Evolutionary conservation across 2,113 vertebrate genomes (phyloP), one percentile per base, ranked within the genome.

Genomic region (Tauraco erythrolophus): DNA sequence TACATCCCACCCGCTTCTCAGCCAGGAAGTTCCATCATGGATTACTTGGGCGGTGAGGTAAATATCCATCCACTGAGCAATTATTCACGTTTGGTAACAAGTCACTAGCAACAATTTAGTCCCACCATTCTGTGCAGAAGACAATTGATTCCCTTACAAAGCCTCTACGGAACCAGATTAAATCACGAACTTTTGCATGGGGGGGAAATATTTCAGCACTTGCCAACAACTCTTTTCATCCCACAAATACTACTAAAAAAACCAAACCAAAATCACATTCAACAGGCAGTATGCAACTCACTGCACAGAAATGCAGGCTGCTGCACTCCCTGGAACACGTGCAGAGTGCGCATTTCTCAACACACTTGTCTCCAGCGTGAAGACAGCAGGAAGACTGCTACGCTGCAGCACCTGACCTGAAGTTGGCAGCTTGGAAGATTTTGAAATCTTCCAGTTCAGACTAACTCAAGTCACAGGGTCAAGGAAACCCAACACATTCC

Each of bases 401-500:
- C 6, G 2, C 43, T n/a, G 41, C 27, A 45, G 46, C 1, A 28
- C 48, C 37, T 72, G 46, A 31, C 65, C 45, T 37, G 27, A 48
- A 64, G 37, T 2, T 46, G 66, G 41, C 70, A 76, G 41, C 69
- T 45, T 31, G 27, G 56, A 27, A 45, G n/a, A 43, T 21, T 69
- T 25, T 76, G 50, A 57, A 72, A 82, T 21, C 66, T 68, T 72
- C 24, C 57, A 76, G 27, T 15, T 50, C 57, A 92, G 68, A 35
- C 16, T 53, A 61, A 64, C 8, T 60, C 25, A 19, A 39, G 33
- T 2, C 3, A 4, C 2, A 35, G 31, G 37, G 30, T 62, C 30
- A 9, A 0, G 5, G 61, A 88, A 85, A 74, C 4, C 28, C 41
- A 68, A 28, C 2, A 23, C 0, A 2, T 35, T 74, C 27, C 46